Percentiles rank a stretch among this genome's conserved stretches.
Conservation (phyloP, 1,140 invertebrate species). For the Listronotus bonariensis region DNA sequence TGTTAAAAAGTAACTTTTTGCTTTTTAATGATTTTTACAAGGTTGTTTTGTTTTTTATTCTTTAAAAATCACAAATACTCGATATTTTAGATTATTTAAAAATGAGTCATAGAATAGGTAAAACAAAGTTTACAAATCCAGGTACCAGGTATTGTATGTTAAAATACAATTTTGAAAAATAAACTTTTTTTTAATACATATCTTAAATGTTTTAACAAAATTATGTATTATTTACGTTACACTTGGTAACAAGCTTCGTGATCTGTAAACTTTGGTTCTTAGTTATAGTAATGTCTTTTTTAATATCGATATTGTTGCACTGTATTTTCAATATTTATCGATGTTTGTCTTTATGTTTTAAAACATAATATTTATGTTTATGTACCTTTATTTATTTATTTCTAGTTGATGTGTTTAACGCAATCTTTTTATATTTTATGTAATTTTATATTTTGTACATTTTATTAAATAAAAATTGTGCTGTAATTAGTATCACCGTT, state of each 20-base stretch:
- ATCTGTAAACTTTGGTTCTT: not conserved
- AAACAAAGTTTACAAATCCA: no score
- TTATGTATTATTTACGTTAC: no score
- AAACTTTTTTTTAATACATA: not conserved
- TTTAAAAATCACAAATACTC: no score
- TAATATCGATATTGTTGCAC: slow-evolving; percentile 22
- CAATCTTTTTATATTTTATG: slow-evolving; percentile 38
- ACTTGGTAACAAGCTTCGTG: no score
- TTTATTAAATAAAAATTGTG: slow-evolving; percentile 29
- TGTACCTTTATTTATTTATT: slow-evolving; percentile 33
- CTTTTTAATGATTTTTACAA: no score
- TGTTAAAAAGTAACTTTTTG: no score
- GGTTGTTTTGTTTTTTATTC: no score
- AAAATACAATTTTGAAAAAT: not conserved
- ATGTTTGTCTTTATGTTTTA: slow-evolving; percentile 21
- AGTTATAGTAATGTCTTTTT: not conserved
- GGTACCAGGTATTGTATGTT: not conserved
- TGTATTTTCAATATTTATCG: slow-evolving; percentile 21
- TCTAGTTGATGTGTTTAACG: slow-evolving; percentile 34
- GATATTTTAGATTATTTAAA: no score
- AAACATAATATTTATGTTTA: slow-evolving; percentile 43
- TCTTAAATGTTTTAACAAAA: no score
- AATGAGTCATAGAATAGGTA: no score
- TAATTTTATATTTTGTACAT: slow-evolving; percentile 46
- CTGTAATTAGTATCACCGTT: slow-evolving; percentile 1